Evolutionary conservation across 2,888 invertebrate species (phyloP).

Genomic region (Oligia fasciuncula): DNA sequence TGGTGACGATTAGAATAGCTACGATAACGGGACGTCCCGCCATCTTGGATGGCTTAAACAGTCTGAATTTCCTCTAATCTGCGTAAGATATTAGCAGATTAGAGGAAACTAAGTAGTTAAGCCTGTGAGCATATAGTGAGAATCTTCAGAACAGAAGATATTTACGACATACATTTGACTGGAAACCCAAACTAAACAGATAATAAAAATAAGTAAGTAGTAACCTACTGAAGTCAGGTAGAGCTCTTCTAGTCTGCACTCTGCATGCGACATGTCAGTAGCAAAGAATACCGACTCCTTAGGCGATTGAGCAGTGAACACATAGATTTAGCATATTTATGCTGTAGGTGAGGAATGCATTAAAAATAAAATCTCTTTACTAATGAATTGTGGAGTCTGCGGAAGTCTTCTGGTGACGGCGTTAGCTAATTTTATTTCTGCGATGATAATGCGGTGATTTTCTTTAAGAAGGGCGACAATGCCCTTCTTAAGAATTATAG

Average conservation of each 20-base stretch:
- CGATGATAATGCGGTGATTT: too few relatives aligned
- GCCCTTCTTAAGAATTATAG: too few relatives aligned
- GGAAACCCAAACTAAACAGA: neutral
- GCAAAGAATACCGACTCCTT: neutral
- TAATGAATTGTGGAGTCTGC: neutral
- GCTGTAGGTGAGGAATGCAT: neutral
- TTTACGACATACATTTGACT: neutral
- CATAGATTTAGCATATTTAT: too few relatives aligned
- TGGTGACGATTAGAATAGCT: conserved; percentile 5
- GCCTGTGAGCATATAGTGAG: neutral
- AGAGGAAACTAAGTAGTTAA: too few relatives aligned
- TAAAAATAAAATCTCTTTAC: neutral
- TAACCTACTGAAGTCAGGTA: neutral
- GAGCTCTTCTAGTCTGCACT: neutral
- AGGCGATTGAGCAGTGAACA: neutral
- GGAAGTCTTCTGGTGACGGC: neutral
- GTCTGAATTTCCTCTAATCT: neutral
- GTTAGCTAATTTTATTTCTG: too few relatives aligned
- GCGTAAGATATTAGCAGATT: neutral
- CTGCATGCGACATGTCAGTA: neutral
- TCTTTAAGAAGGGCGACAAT: too few relatives aligned
- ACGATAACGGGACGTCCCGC: conserved; percentile 20
- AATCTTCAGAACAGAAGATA: neutral
- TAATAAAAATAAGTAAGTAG: neutral
- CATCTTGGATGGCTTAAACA: neutral